Conservation (phyloP, 2,113 vertebrate species). For the Pseudopipra pipra region DNA sequence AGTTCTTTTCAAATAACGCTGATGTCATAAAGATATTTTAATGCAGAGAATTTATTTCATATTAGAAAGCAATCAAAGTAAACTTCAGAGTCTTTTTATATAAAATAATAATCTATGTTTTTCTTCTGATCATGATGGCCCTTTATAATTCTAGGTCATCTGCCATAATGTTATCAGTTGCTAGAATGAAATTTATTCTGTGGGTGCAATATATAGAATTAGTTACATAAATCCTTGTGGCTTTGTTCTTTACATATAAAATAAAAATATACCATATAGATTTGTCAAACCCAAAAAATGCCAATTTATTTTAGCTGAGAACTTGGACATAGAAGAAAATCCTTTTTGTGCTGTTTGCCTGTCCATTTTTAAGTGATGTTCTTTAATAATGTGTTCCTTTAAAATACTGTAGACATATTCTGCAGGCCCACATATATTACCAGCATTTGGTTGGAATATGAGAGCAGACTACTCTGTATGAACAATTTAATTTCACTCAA, state of each 20-base stretch:
- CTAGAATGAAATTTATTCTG: neutral
- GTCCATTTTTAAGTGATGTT: neutral
- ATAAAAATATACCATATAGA: neutral
- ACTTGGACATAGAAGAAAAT: neutral
- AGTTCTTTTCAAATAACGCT: neutral
- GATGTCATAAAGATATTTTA: neutral
- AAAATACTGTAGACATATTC: neutral
- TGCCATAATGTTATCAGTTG: neutral
- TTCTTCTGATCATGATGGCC: neutral
- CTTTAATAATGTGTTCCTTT: neutral
- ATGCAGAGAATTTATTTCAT: neutral
- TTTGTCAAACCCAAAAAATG: neutral
- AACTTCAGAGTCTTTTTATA: neutral
- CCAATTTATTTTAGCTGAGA: neutral
- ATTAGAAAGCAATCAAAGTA: neutral
- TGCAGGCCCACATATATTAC: neutral
- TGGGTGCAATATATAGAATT: neutral
- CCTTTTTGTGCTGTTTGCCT: fast-evolving
- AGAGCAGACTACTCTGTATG: neutral
- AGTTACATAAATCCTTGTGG: neutral
- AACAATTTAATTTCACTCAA: neutral
- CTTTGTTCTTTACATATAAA: neutral
- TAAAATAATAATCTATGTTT: neutral
- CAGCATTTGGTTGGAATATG: neutral
- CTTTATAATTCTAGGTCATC: neutral